phyloP scores from a whole-genome alignment of 2,113 vertebrate species.

The Stomatorhinus ivindoensis region DNA sequence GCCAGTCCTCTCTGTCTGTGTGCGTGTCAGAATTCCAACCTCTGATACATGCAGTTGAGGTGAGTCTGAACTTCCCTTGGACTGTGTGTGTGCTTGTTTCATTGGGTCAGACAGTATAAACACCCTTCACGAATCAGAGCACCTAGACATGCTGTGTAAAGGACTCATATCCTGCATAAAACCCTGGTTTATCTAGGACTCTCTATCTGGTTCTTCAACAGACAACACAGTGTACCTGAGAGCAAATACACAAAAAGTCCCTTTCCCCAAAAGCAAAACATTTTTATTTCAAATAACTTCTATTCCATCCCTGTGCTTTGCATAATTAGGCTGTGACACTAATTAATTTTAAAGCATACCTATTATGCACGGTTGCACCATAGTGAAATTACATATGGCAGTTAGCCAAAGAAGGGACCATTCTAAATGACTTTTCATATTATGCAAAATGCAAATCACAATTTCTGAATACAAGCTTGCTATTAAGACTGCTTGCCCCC shows the following conservation, averaged over 20 bases:
- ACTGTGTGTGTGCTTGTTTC: background rate
- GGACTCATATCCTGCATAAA: background rate
- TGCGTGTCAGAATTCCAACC: background rate
- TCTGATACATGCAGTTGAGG: background rate
- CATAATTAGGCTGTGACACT: background rate
- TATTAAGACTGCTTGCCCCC: background rate
- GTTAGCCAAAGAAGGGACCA: background rate
- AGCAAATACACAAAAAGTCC: background rate
- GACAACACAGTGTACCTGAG: background rate
- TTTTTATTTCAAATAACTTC: background rate
- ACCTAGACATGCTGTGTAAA: background rate
- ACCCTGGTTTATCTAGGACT: background rate
- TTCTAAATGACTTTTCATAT: background rate
- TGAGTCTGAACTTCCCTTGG: background rate
- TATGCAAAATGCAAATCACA: background rate
- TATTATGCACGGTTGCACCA: background rate
- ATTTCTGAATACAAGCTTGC: background rate
- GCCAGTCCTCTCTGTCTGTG: background rate
- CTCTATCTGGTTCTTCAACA: background rate
- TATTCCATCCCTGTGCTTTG: background rate
- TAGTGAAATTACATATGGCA: conserved; percentile 1
- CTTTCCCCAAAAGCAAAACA: background rate
- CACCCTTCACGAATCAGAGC: background rate
- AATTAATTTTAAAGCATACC: background rate
- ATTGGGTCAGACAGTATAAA: background rate